Percentiles rank a stretch among this genome's conserved stretches.
phyloP scores from a whole-genome alignment of 1,140 invertebrate genomes.

The Gerris buenoi region DNA sequence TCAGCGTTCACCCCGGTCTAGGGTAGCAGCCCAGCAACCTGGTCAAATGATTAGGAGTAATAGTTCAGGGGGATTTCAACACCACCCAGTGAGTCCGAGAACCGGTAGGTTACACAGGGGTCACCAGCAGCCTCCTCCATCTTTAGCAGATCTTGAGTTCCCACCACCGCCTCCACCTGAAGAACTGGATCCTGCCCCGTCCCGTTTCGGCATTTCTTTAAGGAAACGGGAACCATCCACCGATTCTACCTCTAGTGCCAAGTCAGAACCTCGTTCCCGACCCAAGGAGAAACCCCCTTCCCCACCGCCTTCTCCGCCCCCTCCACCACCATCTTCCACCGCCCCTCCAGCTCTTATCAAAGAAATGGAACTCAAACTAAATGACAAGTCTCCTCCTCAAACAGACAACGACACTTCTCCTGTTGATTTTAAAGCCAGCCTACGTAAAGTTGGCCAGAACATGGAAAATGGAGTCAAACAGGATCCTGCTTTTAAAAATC shows the following conservation, averaged over 20 bases:
- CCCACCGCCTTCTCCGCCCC: slow-evolving; percentile 24
- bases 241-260: slow-evolving; percentile 38
- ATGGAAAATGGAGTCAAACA: slow-evolving; percentile 6
- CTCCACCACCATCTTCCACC: slow-evolving; percentile 22
- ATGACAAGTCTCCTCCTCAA: slow-evolving; percentile 26
- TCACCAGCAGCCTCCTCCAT: slow-evolving; percentile 40
- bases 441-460: slow-evolving; percentile 29
- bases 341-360: slow-evolving; percentile 39
- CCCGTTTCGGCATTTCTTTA: slow-evolving; percentile 47
- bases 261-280: slow-evolving; percentile 24
- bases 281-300: slow-evolving; percentile 13
- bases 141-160: slow-evolving; percentile 65
- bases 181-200: slow-evolving; percentile 33
- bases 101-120: slow-evolving; percentile 33
- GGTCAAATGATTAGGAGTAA: slow-evolving; percentile 68
- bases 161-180: slow-evolving; percentile 54
- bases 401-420: slow-evolving; percentile 26
- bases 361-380: slow-evolving; percentile 68
- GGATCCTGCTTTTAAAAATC: slow-evolving; percentile 30
- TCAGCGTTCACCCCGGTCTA: slow-evolving; percentile 41
- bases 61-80: slow-evolving; percentile 52
- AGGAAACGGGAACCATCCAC: slow-evolving; percentile 47
- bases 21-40: slow-evolving; percentile 35
- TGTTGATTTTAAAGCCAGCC: slow-evolving; percentile 36
- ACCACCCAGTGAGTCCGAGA: slow-evolving; percentile 39